Base-by-base conservation (phyloP, 2,113 vertebrate species). In the Vulpes ferrilata region DNA sequence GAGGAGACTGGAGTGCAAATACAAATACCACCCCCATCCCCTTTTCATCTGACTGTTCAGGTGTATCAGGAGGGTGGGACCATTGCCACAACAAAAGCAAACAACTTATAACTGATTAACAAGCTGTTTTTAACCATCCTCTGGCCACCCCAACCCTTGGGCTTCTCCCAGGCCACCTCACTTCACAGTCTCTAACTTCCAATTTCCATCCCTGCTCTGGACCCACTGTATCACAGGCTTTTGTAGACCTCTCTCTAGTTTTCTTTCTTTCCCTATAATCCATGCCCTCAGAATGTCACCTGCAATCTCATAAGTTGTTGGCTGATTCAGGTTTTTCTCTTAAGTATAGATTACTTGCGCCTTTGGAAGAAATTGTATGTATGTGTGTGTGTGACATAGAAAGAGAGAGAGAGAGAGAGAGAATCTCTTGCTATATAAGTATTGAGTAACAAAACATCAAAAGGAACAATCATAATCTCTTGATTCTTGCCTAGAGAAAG, bases 51-150 rank as follows among this genome's bases (percentile, higher is more conserved):
- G 59, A 59, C 38, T 22, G 32, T 5, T 30, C 20, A 86, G n/a
- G 17, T 2, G 25, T 38, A 32, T 38, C 4, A 9, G 32, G n/a
- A 80, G 2, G 9, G 10, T 0, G 1, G 0, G 12, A 0, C 11
- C 27, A 12, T 1, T 0, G 48, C 7, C 13, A 25, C 16, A 0
- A 23, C 8, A 25, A 19, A 1, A 7, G 35, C 3, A 15, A 23
- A 53, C 9, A 10, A 30, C 3, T 7, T 19, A 2, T 6, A 23
- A 27, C 13, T 59, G 10, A 6, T 23, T 6, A 5, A 13, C 4
- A 55, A 53, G 11, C 25, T 93, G 19, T 62, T 88, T 32, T 27
- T 59, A n/a, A 85, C 11, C 12, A 1, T 7, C 11, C 38, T n/a
- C 35, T 3, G 16, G 16, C 27, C 19, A 13, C 0, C 9, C 7